Base-by-base conservation (phyloP, 2,888 invertebrate species). In the Melangyna quadrimaculata region DNA sequence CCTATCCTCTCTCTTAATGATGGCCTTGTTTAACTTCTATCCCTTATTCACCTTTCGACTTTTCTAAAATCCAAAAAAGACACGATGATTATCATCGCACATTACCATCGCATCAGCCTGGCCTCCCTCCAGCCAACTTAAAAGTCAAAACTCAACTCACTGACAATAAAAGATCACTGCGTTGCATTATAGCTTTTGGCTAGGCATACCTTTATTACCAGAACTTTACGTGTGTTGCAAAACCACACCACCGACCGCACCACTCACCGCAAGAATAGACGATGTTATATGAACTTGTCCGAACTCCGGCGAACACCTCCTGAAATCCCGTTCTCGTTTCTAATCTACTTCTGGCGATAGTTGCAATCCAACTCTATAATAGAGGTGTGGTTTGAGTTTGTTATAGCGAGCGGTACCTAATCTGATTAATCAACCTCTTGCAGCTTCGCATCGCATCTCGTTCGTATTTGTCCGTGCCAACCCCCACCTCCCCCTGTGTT, bases 341-440 rank as follows among this genome's bases (percentile, higher is more conserved):
- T 29, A 45, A 65, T 45, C 22, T 37, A 43, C 40, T 67, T 35
- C 17, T 43, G 17, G 17, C 63, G 7, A 17, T 43, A 43, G 48
- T 48, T 59, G 17, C 5, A 2, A 29, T 5, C 7, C 72, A 79
- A 71, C 79, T 61, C 3, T n/a, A n/a, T n/a, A n/a, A n/a, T n/a
- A n/a, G 2, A 59, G 83, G 75, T 84, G 83, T 53, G 83, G 83
- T 84, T 71, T 67, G 22, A 74, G 79, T 79, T 84, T 71, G 74
- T 84, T 78, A 83, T 9, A 8, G 32, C 32, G 32, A 8, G 83
- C 73, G 83, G 63, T 74, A 74, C 83, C 55, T 83, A 78, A 83
- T 83, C 83, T 70, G 83, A 84, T 84, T 83, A 84, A 84, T 84
- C 79, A 84, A 84, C 83, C 79, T 79, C 57, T 84, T 78, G 67